Base-by-base conservation (phyloP, 2,888 invertebrate genomes). In the Leptinotarsa tumamoca region DNA sequence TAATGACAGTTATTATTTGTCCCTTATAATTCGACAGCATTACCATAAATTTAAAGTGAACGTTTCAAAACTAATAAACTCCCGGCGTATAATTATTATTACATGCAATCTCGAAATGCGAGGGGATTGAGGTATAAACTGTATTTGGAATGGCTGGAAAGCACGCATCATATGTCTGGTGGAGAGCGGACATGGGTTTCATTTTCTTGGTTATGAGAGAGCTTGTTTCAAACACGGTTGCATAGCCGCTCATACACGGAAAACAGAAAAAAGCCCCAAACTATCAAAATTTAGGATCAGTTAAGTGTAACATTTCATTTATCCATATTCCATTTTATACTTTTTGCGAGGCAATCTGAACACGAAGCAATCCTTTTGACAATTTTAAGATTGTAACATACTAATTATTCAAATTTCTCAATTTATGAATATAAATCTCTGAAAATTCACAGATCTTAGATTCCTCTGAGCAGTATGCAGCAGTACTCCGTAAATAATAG, bases 11-110 rank as follows among this genome's bases (percentile, higher is more conserved):
- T 70, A 76, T 79, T 79, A 77, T 77, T 79, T 79, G 77, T 77
- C 73, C 79, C 71, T 76, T 73, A 78, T 80, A 80, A 80, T 78
- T 77, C 73, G 68, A 76, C 67, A 71, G 71, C 71, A 80, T 80
- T 80, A 78, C 68, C 79, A 78, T 80, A 79, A 77, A 80, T 79
- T 68, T 71, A 74, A 68, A 75, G 68, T 66, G 74, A 74, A 69
- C 74, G 71, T 78, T 78, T 74, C 56, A 78, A 79, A 78, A 73
- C 67, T 56, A 71, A 71, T 75, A 74, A 70, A 67, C 67, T 71
- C 61, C 51, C 18, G 73, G 69, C 76, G 71, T 73, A 50, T 73
- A 76, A 76, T 76, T 76, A 73, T 72, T 72, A 49, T 72, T 72
- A 49, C 67, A 71, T 73, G 68, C 68, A 68, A 71, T 71, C 71